Evolutionary conservation across 1,140 invertebrate genomes (phyloP).

Genomic region (Ostrea edulis): DNA sequence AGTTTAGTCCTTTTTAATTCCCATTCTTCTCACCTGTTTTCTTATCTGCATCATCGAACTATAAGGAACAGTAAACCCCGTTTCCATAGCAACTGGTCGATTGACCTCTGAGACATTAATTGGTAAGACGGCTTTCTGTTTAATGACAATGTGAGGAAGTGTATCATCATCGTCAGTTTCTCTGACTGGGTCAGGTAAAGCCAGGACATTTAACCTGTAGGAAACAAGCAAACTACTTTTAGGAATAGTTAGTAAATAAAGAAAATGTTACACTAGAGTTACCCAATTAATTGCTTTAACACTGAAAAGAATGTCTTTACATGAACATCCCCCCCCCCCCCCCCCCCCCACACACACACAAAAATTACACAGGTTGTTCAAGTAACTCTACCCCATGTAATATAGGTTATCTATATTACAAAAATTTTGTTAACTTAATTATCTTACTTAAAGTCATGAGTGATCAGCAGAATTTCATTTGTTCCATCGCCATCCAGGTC

Average conservation of each 20-base stretch:
- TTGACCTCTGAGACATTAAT: constrained; percentile 55
- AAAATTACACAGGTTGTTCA: too few relatives aligned
- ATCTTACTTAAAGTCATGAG: constrained; percentile 63
- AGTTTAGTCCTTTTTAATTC: too few relatives aligned
- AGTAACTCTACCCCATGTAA: too few relatives aligned
- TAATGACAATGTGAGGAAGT: constrained; percentile 70
- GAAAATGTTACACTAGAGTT: too few relatives aligned
- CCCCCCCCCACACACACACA: too few relatives aligned
- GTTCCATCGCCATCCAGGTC: constrained; percentile 74
- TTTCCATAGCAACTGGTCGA: constrained; percentile 66
- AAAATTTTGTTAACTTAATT: too few relatives aligned
- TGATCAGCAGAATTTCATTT: constrained; percentile 72
- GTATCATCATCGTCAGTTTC: constrained; percentile 60
- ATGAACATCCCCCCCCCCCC: too few relatives aligned
- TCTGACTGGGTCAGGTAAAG: constrained; percentile 56
- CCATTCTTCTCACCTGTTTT: constrained; percentile 65
- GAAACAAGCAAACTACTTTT: background rate
- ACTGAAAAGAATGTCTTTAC: too few relatives aligned
- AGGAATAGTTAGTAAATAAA: too few relatives aligned
- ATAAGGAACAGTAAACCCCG: constrained; percentile 69
- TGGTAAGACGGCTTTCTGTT: constrained; percentile 62
- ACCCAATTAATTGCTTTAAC: too few relatives aligned
- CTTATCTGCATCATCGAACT: constrained; percentile 71
- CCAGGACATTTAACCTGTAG: constrained; percentile 64
- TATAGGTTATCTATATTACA: too few relatives aligned